phyloP scores from a whole-genome alignment of 2,113 vertebrate species.

The Silurus asotus region DNA sequence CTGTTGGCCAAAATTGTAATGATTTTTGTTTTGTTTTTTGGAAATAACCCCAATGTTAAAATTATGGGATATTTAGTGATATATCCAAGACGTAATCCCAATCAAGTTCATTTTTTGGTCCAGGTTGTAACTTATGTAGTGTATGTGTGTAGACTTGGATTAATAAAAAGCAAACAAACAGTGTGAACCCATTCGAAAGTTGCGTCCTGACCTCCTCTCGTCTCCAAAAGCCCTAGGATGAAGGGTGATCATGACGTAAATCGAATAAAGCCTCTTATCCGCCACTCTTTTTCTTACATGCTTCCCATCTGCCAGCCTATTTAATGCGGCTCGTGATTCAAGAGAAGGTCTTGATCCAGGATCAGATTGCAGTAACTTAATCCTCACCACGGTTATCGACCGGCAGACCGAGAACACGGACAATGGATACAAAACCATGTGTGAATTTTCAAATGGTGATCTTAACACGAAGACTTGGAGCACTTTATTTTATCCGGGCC shows the following conservation, averaged over 20 bases:
- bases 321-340: conserved; percentile 48
- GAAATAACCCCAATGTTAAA: not conserved
- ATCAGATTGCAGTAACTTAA: not conserved
- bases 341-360: not conserved
- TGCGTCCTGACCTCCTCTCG: not conserved
- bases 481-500: not conserved
- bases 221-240: not conserved
- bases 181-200: not conserved
- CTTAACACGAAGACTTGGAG: not conserved
- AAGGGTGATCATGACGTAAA: conserved; percentile 54
- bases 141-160: not conserved
- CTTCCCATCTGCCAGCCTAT: conserved; percentile 72
- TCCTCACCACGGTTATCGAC: not conserved
- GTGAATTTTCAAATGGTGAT: not conserved
- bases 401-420: not conserved
- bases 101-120: not conserved
- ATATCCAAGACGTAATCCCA: not conserved
- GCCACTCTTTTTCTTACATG: conserved; percentile 58
- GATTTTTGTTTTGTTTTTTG: not conserved
- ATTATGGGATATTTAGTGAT: not conserved
- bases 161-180: not conserved
- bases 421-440: not conserved
- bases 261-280: conserved; percentile 74
- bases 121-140: not conserved
- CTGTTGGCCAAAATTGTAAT: not conserved